Evolutionary conservation across 1,140 invertebrate species (phyloP), one percentile per base, ranked within the genome.

Genomic region (Drosophila asahinai): DNA sequence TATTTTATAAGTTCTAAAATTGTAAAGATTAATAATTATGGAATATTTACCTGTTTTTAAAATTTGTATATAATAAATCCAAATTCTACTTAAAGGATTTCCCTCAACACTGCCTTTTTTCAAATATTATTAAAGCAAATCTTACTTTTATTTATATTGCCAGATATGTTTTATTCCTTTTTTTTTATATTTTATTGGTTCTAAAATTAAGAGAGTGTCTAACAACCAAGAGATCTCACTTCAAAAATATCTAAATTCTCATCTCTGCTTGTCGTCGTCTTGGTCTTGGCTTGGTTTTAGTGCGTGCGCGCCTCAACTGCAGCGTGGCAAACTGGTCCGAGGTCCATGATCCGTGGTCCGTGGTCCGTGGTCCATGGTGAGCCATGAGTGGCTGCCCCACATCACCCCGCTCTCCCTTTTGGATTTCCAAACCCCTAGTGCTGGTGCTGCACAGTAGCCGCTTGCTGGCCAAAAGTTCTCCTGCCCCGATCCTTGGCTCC

Each of bases 251-350:
- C 9, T 1, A 55, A 15, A 38, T 40, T 55, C 33, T 14, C 33
- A 38, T 19, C 14, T 15, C 52, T 55, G 19, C 38, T 43, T n/a
- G 54, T 51, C 15, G 49, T 59, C 73, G 70, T 74, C 68, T 70
- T 63, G 62, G 75, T 65, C 76, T 73, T 52, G 67, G 45, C 30
- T 77, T 45, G 72, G 63, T 59, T 84, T 84, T 81, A 81, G 86
- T 89, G 84, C 84, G 81, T 86, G 83, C 83, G 77, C 83, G 67
- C 68, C 80, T 87, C 67, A 83, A 77, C 83, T 87, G 83, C 83
- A 87, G 83, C 83, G 67, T 67, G 71, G 82, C 74, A 86, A 89
- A 89, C 84, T 83, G 83, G 83, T 86, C 81, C 45, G 59, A 63
- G 60, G 33, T 55, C 52, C 33, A 22, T 59, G 61, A 58, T 33